phyloP scores from a whole-genome alignment of 2,888 invertebrate species.

The Elmis aenea region DNA sequence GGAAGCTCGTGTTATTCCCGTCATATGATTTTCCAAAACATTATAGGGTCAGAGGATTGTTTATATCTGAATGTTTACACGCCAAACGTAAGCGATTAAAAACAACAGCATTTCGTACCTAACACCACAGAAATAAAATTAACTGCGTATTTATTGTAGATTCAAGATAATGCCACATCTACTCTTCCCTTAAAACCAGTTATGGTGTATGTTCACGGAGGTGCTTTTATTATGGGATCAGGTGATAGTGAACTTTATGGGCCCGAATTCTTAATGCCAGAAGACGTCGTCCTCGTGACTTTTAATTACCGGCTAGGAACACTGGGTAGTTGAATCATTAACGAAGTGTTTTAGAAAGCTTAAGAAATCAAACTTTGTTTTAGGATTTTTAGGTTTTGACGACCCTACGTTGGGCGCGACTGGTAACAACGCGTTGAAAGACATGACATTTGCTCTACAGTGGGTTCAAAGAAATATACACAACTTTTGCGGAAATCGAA shows the following conservation, averaged over 20 bases:
- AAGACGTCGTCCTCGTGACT: conserved; percentile 41
- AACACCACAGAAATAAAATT: too few relatives aligned
- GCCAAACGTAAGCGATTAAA: conserved; percentile 8
- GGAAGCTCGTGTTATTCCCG: conserved; percentile 24
- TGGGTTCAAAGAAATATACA: conserved; percentile 51
- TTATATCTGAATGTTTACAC: conserved; percentile 31
- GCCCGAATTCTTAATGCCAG: conserved; percentile 40
- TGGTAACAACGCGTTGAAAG: conserved; percentile 53
- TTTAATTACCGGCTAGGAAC: conserved; percentile 43
- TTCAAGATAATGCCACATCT: too few relatives aligned
- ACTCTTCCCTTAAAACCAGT: too few relatives aligned
- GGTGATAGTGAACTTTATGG: conserved; percentile 36
- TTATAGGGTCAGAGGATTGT: conserved; percentile 27
- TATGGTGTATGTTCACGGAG: conserved; percentile 47
- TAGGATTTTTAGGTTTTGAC: conserved; percentile 49
- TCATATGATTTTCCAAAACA: conserved; percentile 13
- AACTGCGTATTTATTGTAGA: too few relatives aligned
- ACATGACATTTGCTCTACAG: conserved; percentile 49
- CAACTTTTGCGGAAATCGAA: conserved; percentile 50
- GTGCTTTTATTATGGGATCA: conserved; percentile 41
- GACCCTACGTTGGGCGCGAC: conserved; percentile 48
- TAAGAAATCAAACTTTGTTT: conserved; percentile 10
- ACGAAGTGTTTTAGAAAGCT: too few relatives aligned
- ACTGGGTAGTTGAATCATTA: too few relatives aligned
- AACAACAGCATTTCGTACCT: too few relatives aligned